Base-by-base conservation (phyloP, 2,113 vertebrate genomes). In the Pseudorasbora parva region DNA sequence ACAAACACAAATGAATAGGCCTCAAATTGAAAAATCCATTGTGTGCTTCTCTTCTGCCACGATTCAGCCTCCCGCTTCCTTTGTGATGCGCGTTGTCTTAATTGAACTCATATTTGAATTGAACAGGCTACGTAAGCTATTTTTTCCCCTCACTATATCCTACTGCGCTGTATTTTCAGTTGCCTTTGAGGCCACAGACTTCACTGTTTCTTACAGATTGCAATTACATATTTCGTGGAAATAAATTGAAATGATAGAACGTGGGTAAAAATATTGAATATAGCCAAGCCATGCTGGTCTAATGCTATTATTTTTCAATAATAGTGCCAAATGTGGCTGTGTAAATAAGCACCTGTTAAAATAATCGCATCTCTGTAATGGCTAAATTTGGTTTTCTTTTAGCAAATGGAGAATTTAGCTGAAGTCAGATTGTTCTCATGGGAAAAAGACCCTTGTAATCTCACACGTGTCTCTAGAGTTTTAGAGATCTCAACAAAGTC, bases 1-100 rank as follows among this genome's bases (percentile, higher is more conserved):
- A 87, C 73, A 84, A 84, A 82, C 83, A 84, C 82, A 84, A 84
- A 81, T 84, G 78, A 87, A 85, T 84, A 81, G 47, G 37, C 49
- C 23, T 23, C 33, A 82, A 85, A 87, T 80, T 73, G 68, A 80
- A 82, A 82, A 85, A 84, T 87, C 71, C 57, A 87, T 81, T 85
- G 86, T 54, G 80, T 30, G 69, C 76, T 62, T 82, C 14, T 71
- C 79, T 45, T 83, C 78, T 76, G 60, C 82, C 23, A 54, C 60
- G 33, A 60, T 83, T 56, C 47, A 49, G 2, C 57, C 30, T 11
- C 47, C 7, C 19, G 68, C 78, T 21, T 84, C 64, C 51, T 87
- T 84, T 82, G 73, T 84, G 73, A 23, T 51, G 33, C 47, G 14
- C 33, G 21, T 37, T 56, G 73, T 80, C 76, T 81, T 81, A 73